Base-by-base conservation (phyloP, 2,113 vertebrate genomes). In the Oreocharis arfaki region DNA sequence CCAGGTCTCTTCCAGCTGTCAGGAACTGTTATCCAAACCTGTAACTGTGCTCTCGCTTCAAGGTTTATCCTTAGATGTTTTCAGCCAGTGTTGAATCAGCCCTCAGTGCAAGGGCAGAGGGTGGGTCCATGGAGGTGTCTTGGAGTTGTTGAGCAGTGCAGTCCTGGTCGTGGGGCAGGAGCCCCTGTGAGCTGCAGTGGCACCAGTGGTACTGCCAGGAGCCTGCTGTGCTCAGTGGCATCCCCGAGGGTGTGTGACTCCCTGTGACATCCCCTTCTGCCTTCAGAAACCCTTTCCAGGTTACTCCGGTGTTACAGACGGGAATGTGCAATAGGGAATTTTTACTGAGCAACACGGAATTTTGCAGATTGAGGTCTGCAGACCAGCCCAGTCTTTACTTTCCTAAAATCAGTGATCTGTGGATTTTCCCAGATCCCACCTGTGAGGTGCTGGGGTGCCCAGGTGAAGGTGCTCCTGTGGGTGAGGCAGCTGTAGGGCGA, bases 191-290 rank as follows among this genome's bases (percentile, higher is more conserved):
- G 69, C 70, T 73, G 70, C 60, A 15, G 89, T 4, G 14, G 7
- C 35, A 14, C 8, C 32, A 9, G 47, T 1, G 9, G 67, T 42
- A 3, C 27, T 53, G n/a, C 73, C 70, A 19, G 42, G 5, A 37
- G 44, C 28, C 24, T 0, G 0, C 69, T 24, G 55, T 16, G 49
- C 64, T 44, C 19, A 1, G 11, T 4, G 84, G 5, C 2, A 2
- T 6, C 94, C 70, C 87, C 30, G 3, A 11, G 74, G 57, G 12
- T 9, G 67, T 65, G 83, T 15, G 47, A 7, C 41, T 18, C 3
- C 30, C 83, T 24, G 55, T 44, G 76, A 9, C 49, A 19, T 21
- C 16, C 61, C 42, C 8, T 8, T 2, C 27, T 86, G 53, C 76
- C 69, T n/a, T 11, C 2, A 7, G 39, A 12, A 91, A 12, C 27